These are phyloP conservation scores for Agelastica alni DNA, from an alignment of 2,888 invertebrate species.

Conservation along the genomic window DNA sequence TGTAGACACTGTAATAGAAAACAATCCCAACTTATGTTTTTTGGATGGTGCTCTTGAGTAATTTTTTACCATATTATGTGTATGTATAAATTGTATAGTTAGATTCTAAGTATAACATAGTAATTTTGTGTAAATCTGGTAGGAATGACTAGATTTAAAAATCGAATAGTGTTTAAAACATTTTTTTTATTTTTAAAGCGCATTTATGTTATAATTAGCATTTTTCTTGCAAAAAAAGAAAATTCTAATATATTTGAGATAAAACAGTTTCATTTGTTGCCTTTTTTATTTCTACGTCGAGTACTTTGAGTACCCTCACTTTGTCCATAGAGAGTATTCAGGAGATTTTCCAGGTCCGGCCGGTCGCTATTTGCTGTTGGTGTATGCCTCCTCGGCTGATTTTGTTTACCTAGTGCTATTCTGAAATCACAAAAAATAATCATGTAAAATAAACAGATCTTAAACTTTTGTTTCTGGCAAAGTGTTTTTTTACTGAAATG, in stretches of 20 bases:
- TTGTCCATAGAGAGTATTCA: slow-evolving; percentile 78
- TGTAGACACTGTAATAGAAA: slow-evolving; percentile 77
- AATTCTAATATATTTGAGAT: slow-evolving; percentile 27
- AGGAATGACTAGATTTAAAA: not conserved
- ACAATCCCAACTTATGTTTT: slow-evolving; percentile 79
- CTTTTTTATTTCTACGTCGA: slow-evolving; percentile 49
- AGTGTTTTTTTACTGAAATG: too few species aligned
- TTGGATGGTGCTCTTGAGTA: slow-evolving; percentile 80
- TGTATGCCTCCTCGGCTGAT: slow-evolving; percentile 45
- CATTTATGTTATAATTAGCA: slow-evolving; percentile 33
- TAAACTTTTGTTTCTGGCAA: too few species aligned
- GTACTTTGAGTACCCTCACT: slow-evolving; percentile 53
- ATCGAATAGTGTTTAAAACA: slow-evolving; percentile 33
- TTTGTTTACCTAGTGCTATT: slow-evolving; percentile 72
- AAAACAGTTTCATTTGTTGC: slow-evolving; percentile 43
- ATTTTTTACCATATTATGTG: too few species aligned
- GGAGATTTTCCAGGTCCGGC: slow-evolving; percentile 80
- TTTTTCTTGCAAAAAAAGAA: slow-evolving; percentile 29
- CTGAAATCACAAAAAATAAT: slow-evolving; percentile 45
- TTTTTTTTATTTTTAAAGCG: slow-evolving; percentile 40
- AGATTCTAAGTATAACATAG: not conserved
- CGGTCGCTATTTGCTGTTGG: slow-evolving; percentile 61
- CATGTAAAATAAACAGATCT: too few species aligned
- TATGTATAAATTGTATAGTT: not conserved
- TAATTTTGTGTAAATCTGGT: not conserved